phyloP scores from a whole-genome alignment of 2,797 vertebrate species.

The Clangula hyemalis region DNA sequence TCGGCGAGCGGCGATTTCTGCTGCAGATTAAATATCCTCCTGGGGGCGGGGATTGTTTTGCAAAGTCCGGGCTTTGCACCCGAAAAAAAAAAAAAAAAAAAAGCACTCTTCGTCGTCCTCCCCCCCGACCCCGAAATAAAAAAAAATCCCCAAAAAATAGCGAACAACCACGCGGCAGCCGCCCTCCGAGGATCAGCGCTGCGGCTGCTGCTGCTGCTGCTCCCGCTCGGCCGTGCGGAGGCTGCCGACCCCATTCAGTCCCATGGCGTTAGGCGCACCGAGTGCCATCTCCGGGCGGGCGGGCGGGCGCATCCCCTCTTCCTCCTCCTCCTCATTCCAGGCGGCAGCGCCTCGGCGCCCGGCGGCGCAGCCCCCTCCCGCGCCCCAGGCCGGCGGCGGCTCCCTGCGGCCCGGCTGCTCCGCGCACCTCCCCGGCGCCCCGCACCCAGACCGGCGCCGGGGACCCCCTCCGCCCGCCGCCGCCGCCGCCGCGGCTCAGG shows the following conservation, averaged over 20 bases:
- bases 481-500: conserved; percentile 58
- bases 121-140: not conserved
- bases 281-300: conserved; percentile 70
- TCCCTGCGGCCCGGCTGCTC: conserved; percentile 41
- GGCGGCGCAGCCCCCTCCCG: conserved; percentile 9
- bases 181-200: too few relatives aligned
- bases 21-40: conserved; percentile 79
- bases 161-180: too few relatives aligned
- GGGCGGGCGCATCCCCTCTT: conserved; percentile 54
- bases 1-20: conserved; percentile 69
- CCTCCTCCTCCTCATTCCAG: conserved; percentile 75
- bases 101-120: conserved; percentile 4
- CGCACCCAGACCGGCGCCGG: conserved; percentile 81
- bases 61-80: conserved; percentile 50
- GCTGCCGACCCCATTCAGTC: conserved; percentile 76
- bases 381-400: conserved; percentile 55
- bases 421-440: conserved; percentile 72
- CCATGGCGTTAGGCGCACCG: conserved; percentile 73
- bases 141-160: too few relatives aligned
- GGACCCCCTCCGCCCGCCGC: conserved; percentile 74
- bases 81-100: not conserved
- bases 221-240: conserved; percentile 25
- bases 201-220: too few relatives aligned
- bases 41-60: conserved; percentile 48
- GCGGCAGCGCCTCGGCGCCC: conserved; percentile 43